Percentiles rank a stretch among this genome's conserved stretches.
These are phyloP conservation scores for Apodemia duryi DNA, from an alignment of 2,888 invertebrate species.

Conservation along the genomic window DNA sequence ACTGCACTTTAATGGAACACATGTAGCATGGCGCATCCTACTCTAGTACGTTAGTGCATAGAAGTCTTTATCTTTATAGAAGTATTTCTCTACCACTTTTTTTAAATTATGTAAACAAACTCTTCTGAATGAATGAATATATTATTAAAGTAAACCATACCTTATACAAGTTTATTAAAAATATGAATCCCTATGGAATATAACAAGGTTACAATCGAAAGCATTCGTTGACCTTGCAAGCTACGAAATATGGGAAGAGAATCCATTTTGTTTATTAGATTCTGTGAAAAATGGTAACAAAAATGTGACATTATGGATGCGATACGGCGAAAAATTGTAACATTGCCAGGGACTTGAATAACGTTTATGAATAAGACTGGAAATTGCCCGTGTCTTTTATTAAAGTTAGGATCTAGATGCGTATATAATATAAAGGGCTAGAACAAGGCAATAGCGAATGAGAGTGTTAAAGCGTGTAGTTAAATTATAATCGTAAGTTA, in stretches of 20 bases:
- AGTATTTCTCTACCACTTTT: too few species aligned
- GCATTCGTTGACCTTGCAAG: constrained; percentile 18
- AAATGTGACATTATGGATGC: constrained; percentile 19
- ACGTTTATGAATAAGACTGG: constrained; percentile 21
- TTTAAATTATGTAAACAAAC: too few species aligned
- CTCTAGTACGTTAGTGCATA: too few species aligned
- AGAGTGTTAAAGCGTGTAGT: not conserved
- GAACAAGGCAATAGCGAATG: not conserved
- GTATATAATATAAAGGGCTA: constrained; percentile 10
- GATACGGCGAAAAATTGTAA: constrained; percentile 15
- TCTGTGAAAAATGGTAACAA: constrained; percentile 19
- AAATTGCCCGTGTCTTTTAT: constrained; percentile 20
- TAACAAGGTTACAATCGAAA: constrained; percentile 18
- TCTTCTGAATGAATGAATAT: too few species aligned
- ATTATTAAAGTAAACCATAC: too few species aligned
- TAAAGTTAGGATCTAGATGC: constrained; percentile 16
- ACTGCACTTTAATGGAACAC: too few species aligned
- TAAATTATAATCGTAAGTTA: not conserved
- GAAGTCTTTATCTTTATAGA: too few species aligned
- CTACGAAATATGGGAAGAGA: constrained; percentile 11
- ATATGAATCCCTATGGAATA: constrained; percentile 8
- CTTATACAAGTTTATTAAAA: constrained; percentile 11
- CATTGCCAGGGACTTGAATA: constrained; percentile 21
- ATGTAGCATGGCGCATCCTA: too few species aligned
- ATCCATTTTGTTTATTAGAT: constrained; percentile 23